These are phyloP conservation scores for Kuschelorhynchus macadamiae DNA, from an alignment of 2,888 invertebrate genomes.

Conservation along the genomic window DNA sequence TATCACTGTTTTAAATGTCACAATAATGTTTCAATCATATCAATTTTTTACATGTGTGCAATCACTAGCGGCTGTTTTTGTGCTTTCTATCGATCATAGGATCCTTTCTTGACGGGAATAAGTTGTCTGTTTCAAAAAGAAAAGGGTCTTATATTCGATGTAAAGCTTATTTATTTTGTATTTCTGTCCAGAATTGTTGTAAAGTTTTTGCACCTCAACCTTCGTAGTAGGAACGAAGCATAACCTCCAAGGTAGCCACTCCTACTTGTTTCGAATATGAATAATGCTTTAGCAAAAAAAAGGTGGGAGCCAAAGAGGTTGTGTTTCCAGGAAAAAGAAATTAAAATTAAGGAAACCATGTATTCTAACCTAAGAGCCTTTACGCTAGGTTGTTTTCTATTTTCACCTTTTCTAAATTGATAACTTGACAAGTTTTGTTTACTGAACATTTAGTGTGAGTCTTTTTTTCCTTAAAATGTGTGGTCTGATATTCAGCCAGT, in stretches of 20 bases:
- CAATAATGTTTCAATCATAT: slow-evolving; percentile 58
- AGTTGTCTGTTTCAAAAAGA: too few relatives aligned
- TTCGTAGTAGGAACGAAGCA: slow-evolving; percentile 29
- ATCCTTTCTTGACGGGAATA: too few relatives aligned
- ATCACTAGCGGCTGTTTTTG: slow-evolving; percentile 58
- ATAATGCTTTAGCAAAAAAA: slow-evolving; percentile 12
- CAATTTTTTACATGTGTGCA: slow-evolving; percentile 60
- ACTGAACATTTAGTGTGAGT: too few relatives aligned
- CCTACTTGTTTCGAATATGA: slow-evolving; percentile 2
- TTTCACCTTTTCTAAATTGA: slow-evolving; percentile 21
- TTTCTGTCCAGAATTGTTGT: slow-evolving; percentile 14
- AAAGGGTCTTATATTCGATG: too few relatives aligned
- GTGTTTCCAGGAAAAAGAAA: slow-evolving; percentile 26
- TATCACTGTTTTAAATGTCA: slow-evolving; percentile 51
- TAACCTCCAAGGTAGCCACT: slow-evolving; percentile 14
- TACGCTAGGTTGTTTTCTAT: slow-evolving; percentile 45
- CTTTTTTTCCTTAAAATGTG: too few relatives aligned
- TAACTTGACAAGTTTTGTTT: slow-evolving; percentile 10
- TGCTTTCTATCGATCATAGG: slow-evolving; percentile 27
- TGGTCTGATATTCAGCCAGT: too few relatives aligned
- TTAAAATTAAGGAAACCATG: slow-evolving; percentile 31
- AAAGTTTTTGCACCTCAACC: slow-evolving; percentile 43
- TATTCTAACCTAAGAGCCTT: slow-evolving; percentile 49
- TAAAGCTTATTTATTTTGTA: too few relatives aligned
- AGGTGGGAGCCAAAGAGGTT: slow-evolving; percentile 9